A percentile compares a stretch with the other conserved stretches of the same genome.
These are phyloP conservation scores for Eupithecia exiguata DNA, from an alignment of 2,888 invertebrate species.

Conservation along the genomic window DNA sequence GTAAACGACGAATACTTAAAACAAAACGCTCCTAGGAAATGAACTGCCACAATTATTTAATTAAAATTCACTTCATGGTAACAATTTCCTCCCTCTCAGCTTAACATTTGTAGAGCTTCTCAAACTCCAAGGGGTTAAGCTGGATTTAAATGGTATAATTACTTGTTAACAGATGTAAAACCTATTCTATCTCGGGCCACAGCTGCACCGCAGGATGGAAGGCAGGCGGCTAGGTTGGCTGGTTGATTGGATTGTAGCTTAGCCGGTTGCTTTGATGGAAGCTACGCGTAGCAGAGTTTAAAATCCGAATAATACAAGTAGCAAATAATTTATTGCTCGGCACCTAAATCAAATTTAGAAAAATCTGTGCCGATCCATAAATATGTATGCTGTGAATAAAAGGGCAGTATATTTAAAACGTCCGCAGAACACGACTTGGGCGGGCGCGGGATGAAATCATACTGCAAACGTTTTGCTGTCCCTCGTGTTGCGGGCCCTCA, in stretches of 20 bases:
- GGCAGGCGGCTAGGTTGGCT: too few relatives aligned
- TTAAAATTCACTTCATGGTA: too few relatives aligned
- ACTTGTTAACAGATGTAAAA: too few relatives aligned
- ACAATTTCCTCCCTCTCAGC: too few relatives aligned
- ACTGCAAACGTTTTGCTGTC: too few relatives aligned
- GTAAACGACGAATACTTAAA: background rate
- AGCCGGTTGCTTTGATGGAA: too few relatives aligned
- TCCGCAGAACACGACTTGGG: slow-evolving; percentile 76
- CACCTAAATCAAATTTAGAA: background rate
- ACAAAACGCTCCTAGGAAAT: background rate
- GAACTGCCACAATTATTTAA: too few relatives aligned
- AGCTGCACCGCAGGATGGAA: too few relatives aligned
- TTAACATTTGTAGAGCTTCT: background rate
- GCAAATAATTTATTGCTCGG: background rate
- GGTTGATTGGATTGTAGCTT: too few relatives aligned
- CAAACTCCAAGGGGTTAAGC: background rate
- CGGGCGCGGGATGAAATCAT: slow-evolving; percentile 65
- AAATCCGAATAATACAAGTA: background rate
- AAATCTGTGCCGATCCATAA: slow-evolving; percentile 48
- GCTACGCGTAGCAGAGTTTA: too few relatives aligned
- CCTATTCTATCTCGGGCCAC: too few relatives aligned
- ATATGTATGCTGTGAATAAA: slow-evolving; percentile 49
- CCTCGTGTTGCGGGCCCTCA: too few relatives aligned
- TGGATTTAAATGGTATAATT: background rate
- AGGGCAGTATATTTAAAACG: slow-evolving; percentile 74